Base-by-base conservation (phyloP, 2,888 invertebrate species). In the Sesia bembeciformis region DNA sequence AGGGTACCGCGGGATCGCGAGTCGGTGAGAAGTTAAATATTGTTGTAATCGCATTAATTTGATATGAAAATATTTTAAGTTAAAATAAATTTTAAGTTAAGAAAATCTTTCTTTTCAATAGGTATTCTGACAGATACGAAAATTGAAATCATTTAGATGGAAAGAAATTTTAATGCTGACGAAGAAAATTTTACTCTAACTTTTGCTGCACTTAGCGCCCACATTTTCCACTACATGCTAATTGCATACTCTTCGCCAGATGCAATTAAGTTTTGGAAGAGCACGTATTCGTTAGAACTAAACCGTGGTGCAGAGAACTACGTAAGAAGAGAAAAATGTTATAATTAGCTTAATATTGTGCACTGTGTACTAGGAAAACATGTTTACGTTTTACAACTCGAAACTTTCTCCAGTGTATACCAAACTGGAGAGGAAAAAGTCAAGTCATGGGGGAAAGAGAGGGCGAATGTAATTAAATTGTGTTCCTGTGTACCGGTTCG, bases 381-480 rank as follows among this genome's bases (percentile, higher is more conserved):
- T 23, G 23, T 23, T 23, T 23, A 23, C 2, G 23, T 23, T 23
- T 23, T 23, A 23, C 23, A 23, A 23, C 23, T 23, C 23, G 23
- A 23, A 23, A 23, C 2, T 23, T 23, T 23, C 23, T 23, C 23
- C 23, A 23, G 23, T 23, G 23, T 23, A 23, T 2, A 23, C 23
- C 23, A 43, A 4, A 43, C n/a, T 43, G 7, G 43, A 4, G 40
- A 38, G 56, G 43, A 55, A 60, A 74, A 74, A 70, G 72, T 66
- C 65, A 74, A 76, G 71, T 70, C 67, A 70, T 60, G 74, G 62
- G 70, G 59, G 68, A 81, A 72, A 72, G 74, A 75, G 78, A 80
- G 58, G 62, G 72, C 68, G 67, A 74, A 73, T 78, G 75, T 81
- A 82, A 84, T 84, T 83, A 83, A 83, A 83, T 84, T 80, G 81